Conservation (phyloP, 1,140 invertebrate species). For the Habropoda laboriosa region DNA sequence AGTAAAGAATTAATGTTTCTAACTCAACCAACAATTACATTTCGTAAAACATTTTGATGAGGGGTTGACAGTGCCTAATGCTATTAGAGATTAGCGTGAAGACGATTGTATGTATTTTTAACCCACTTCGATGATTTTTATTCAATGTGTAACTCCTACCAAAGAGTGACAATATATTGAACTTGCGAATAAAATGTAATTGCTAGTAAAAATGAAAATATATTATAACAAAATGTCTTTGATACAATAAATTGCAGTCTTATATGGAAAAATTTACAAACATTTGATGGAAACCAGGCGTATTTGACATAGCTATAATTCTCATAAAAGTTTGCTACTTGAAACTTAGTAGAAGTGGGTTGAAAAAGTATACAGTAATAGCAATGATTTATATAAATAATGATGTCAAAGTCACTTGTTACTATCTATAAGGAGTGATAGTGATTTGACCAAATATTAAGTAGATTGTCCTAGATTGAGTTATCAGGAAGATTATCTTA, state of each 20-base stretch:
- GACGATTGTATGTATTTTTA: slow-evolving; percentile 52
- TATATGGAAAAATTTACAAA: no score
- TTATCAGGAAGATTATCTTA: slow-evolving; percentile 63
- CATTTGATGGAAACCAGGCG: no score
- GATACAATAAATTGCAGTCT: no score
- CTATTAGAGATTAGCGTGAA: slow-evolving; percentile 53
- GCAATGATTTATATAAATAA: slow-evolving; percentile 50
- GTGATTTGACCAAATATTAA: slow-evolving; percentile 64
- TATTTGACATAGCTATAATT: slow-evolving; percentile 13
- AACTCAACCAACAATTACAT: slow-evolving; percentile 36
- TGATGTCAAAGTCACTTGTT: slow-evolving; percentile 48
- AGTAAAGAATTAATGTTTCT: slow-evolving; percentile 39
- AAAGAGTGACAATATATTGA: background rate
- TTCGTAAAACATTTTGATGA: slow-evolving; percentile 61
- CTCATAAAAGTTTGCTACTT: slow-evolving; percentile 4
- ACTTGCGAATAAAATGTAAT: background rate
- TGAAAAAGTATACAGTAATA: slow-evolving; percentile 39
- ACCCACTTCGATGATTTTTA: slow-evolving; percentile 31
- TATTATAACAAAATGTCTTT: no score
- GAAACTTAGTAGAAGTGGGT: slow-evolving; percentile 43
- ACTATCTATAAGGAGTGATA: slow-evolving; percentile 40
- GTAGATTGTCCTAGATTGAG: slow-evolving; percentile 42
- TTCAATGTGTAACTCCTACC: background rate
- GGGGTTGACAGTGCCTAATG: slow-evolving; percentile 74
- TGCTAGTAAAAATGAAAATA: background rate